Percentiles rank a stretch among this genome's conserved stretches.
Conservation (phyloP, 92 coral and sea anemone genomes). For the Paramuricea clavata region DNA sequence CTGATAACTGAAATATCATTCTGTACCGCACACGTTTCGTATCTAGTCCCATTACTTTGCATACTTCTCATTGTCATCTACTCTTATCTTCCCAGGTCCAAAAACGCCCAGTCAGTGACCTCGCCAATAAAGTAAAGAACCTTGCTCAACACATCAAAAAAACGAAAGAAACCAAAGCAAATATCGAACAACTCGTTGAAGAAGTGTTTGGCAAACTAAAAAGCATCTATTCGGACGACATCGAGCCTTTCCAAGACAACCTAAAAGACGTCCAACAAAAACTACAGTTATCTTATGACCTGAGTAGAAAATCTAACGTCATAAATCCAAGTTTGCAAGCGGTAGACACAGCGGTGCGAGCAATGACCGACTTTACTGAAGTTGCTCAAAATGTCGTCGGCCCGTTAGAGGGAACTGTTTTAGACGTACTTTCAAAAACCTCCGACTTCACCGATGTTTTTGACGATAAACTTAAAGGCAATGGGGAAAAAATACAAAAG, state of each 20-base stretch:
- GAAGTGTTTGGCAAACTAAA: slow-evolving; percentile 81
- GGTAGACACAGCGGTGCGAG: slow-evolving; percentile 69
- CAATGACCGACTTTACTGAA: slow-evolving; percentile 79
- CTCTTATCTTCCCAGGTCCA: slow-evolving; percentile 39
- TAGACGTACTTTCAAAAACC: slow-evolving; percentile 79
- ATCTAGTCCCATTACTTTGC: too few relatives aligned
- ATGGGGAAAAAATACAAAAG: slow-evolving; percentile 66
- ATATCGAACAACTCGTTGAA: slow-evolving; percentile 74
- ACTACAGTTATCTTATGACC: slow-evolving; percentile 72
- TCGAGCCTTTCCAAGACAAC: slow-evolving; percentile 72
- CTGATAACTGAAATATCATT: too few relatives aligned
- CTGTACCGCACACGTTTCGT: too few relatives aligned
- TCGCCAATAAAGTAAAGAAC: slow-evolving; percentile 63
- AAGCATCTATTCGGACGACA: slow-evolving; percentile 79
- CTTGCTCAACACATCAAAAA: slow-evolving; percentile 73
- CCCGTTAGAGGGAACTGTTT: slow-evolving; percentile 79
- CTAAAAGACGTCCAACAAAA: slow-evolving; percentile 77
- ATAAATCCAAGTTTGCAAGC: slow-evolving; percentile 84
- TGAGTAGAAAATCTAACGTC: slow-evolving; percentile 76
- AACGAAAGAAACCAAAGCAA: slow-evolving; percentile 71
- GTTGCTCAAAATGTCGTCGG: slow-evolving; percentile 69
- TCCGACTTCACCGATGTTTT: slow-evolving; percentile 81
- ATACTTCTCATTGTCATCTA: not conserved
- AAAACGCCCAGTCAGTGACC: slow-evolving; percentile 37
- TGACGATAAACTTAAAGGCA: slow-evolving; percentile 77